Evolutionary conservation across 2,113 vertebrate genomes (phyloP), one percentile per base, ranked within the genome.

Genomic region (Toxotes chatareus): DNA sequence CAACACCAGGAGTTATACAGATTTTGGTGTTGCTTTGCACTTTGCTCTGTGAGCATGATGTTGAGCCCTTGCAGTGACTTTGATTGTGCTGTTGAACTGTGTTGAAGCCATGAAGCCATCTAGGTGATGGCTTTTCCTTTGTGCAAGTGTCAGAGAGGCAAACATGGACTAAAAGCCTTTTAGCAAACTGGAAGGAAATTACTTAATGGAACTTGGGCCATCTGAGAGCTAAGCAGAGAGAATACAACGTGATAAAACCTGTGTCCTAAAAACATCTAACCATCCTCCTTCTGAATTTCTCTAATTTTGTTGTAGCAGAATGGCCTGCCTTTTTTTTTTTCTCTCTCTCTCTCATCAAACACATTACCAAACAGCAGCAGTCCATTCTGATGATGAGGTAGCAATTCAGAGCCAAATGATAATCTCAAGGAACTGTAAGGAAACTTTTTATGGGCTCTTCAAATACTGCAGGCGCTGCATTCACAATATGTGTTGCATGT

Each of bases 151-250:
- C 86, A 90, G 76, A 65, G 78, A 91, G 83, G 85, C 90, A 91
- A 82, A 74, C 82, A 71, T 70, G 67, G 89, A 86, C 93, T 95
- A 94, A 95, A 95, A 95, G 93, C 93, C 89, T 95, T 82, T 93
- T 91, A 89, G 92, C 87, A 92, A 93, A 84, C 73, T 69, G 76
- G 85, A 86, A 92, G 92, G 86, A 94, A 95, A 95, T 94, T 67
- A 95, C 94, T 95, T 94, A 95, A 95, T 95, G 94, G 94, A 90
- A 87, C 86, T 80, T 57, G 67, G 84, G 78, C 83, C 61, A 55
- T 92, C 82, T 86, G 77, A 89, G 88, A 93, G 87, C 86, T 80
- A 86, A 92, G 87, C 74, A 83, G 70, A 76, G 80, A 81, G 79
- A 57, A 85, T 83, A 70, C 76, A 86, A 64, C 76, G 77, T 75